These are phyloP conservation scores for Tryphoninae sp. DNA, from an alignment of 2,888 invertebrate genomes.

Conservation along the genomic window DNA sequence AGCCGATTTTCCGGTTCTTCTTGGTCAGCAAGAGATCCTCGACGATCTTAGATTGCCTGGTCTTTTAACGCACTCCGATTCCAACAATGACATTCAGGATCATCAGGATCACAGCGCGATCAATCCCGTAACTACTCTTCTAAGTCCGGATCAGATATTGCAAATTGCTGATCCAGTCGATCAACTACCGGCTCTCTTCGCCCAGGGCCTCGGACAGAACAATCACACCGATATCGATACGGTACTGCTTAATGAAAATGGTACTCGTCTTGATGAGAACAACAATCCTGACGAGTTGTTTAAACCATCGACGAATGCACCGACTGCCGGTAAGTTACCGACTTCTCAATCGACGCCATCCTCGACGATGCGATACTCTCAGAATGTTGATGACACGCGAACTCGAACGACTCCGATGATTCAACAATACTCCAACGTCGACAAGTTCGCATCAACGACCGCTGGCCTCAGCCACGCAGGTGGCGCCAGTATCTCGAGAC, in stretches of 20 bases:
- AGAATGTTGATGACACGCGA: neutral
- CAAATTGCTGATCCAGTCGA: conserved; percentile 80
- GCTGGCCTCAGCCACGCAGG: conserved; percentile 58
- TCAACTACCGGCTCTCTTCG: conserved; percentile 78
- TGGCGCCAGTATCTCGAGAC: conserved; percentile 42
- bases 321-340: neutral
- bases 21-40: conserved; percentile 75
- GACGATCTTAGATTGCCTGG: conserved; percentile 75
- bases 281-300: conserved; percentile 80
- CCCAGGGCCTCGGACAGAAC: conserved; percentile 75
- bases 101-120: conserved; percentile 64
- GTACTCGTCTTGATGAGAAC: conserved; percentile 77
- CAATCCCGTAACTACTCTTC: conserved; percentile 75
- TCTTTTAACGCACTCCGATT: conserved; percentile 73
- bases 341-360: neutral
- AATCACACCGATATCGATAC: conserved; percentile 78
- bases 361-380: conserved; percentile 24
- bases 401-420: neutral
- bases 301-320: conserved; percentile 66
- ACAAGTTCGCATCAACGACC: conserved; percentile 48
- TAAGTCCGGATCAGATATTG: conserved; percentile 78
- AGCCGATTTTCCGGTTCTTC: conserved; percentile 71
- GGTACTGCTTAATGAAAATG: conserved; percentile 81
- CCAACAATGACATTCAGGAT: conserved; percentile 73
- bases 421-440: conserved; percentile 41